Evolutionary conservation across 2,888 invertebrate species (phyloP).

Genomic region (Entomobrya proxima): DNA sequence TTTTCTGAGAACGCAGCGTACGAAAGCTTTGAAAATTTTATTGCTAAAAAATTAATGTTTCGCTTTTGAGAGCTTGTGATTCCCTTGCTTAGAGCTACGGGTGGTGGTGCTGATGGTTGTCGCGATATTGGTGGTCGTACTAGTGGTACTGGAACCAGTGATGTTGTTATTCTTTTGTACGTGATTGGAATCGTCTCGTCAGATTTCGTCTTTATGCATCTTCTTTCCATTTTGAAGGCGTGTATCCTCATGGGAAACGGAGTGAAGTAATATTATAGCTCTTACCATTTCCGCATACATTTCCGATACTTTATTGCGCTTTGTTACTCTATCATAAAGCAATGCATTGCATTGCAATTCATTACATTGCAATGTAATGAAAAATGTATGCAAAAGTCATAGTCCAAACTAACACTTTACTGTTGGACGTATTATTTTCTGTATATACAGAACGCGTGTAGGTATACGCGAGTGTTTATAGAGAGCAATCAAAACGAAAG

Average conservation of each 20-base stretch:
- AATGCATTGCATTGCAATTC: too few species aligned
- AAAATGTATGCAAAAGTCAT: conserved; percentile 12
- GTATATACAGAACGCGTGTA: too few species aligned
- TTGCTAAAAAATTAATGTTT: neutral
- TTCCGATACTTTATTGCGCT: neutral
- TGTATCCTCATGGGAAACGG: neutral
- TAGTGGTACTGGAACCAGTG: neutral
- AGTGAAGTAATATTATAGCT: neutral
- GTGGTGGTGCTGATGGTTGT: neutral
- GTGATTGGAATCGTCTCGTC: conserved; percentile 57
- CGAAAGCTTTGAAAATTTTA: neutral
- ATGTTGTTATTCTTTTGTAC: conserved; percentile 52
- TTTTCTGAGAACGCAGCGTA: neutral
- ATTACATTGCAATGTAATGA: conserved; percentile 2
- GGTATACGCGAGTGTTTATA: too few species aligned
- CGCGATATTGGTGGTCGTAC: neutral
- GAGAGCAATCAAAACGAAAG: conserved; percentile 9
- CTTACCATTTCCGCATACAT: neutral
- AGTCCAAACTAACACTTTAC: too few species aligned
- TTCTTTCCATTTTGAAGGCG: neutral
- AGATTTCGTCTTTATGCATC: conserved; percentile 34
- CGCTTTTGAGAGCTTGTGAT: neutral
- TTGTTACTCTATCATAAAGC: neutral
- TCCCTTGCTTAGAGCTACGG: neutral
- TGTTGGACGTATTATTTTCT: too few species aligned